phyloP scores from a whole-genome alignment of 2,797 vertebrate genomes.

The Poecilia velifera region DNA sequence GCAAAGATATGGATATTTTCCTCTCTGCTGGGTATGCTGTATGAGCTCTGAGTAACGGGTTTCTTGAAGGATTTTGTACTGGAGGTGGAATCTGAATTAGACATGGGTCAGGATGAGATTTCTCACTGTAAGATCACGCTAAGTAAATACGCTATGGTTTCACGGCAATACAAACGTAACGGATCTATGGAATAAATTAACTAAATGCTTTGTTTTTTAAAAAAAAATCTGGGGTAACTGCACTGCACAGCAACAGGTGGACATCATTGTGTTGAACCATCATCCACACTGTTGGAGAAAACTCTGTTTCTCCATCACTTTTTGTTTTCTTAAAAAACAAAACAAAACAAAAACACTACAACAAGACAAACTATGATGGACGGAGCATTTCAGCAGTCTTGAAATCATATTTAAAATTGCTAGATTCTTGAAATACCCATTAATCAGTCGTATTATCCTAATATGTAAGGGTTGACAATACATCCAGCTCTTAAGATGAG shows the following conservation, averaged over 20 bases:
- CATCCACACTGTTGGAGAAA: neutral
- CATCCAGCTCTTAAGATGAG: neutral
- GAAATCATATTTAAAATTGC: neutral
- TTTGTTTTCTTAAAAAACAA: neutral
- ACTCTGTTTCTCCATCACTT: neutral
- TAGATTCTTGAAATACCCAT: neutral
- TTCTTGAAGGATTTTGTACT: conserved; percentile 33
- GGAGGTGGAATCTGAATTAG: neutral
- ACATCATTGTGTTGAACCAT: neutral
- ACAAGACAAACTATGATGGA: neutral
- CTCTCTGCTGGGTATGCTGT: conserved; percentile 71
- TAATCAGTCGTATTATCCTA: neutral
- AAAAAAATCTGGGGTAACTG: neutral
- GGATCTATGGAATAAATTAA: neutral
- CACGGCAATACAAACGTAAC: neutral
- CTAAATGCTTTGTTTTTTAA: neutral
- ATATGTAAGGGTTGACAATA: neutral
- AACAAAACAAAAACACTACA: neutral
- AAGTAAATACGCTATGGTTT: neutral
- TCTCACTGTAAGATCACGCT: neutral
- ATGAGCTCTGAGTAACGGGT: conserved; percentile 45
- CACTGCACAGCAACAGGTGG: neutral
- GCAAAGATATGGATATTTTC: conserved; percentile 76
- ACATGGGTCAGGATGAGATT: neutral
- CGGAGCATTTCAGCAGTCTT: neutral